Conservation (phyloP, 2,113 vertebrate species). For the Ancistrus triradiatus region DNA sequence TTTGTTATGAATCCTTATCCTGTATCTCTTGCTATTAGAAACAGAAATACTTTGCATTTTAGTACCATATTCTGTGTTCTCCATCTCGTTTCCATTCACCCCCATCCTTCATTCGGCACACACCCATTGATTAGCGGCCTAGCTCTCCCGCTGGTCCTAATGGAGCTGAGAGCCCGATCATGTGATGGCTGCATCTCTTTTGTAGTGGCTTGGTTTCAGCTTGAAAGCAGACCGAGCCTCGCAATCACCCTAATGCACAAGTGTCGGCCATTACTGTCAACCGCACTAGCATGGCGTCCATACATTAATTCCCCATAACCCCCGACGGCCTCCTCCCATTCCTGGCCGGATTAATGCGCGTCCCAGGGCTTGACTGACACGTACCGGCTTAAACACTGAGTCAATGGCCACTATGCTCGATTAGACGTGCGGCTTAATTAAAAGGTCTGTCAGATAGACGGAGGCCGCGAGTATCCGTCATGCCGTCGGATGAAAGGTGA, state of each 20-base stretch:
- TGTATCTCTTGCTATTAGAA: background rate
- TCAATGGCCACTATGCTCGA: constrained; percentile 62
- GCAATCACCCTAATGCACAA: constrained; percentile 81
- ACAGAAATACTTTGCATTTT: background rate
- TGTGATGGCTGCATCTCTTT: constrained; percentile 37
- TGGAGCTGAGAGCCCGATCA: constrained; percentile 41
- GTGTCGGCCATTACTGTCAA: constrained; percentile 80
- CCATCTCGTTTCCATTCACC: constrained; percentile 17
- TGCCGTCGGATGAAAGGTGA: constrained; percentile 45
- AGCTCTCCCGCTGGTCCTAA: constrained; percentile 41
- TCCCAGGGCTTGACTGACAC: constrained; percentile 62
- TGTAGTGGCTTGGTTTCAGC: constrained; percentile 43
- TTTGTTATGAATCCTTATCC: background rate
- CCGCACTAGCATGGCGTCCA: constrained; percentile 27
- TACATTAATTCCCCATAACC: constrained; percentile 51
- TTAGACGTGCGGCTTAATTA: constrained; percentile 67
- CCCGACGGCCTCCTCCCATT: constrained; percentile 52
- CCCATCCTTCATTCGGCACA: constrained; percentile 8
- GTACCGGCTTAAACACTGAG: constrained; percentile 66
- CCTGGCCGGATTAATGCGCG: constrained; percentile 65
- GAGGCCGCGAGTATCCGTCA: constrained; percentile 48
- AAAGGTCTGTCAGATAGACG: constrained; percentile 62
- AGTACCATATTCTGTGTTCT: background rate
- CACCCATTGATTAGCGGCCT: constrained; percentile 34
- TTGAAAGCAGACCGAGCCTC: constrained; percentile 52